Evolutionary conservation across 2,797 vertebrate genomes (phyloP).

Genomic region (Megalops cyprinoides): DNA sequence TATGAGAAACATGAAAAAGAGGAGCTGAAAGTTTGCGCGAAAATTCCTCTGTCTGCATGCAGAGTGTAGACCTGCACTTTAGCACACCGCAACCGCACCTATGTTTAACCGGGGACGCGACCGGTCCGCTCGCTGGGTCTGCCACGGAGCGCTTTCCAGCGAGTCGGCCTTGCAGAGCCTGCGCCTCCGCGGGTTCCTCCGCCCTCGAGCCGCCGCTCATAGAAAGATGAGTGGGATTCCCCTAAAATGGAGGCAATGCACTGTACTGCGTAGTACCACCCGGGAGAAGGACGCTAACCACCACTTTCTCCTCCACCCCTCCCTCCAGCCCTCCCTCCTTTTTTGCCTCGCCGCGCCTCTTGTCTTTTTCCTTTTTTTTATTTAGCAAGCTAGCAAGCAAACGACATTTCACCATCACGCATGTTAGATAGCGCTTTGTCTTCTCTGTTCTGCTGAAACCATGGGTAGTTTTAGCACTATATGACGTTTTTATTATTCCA

Average conservation of each 20-base stretch:
- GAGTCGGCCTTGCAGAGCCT: neutral
- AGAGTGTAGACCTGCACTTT: neutral
- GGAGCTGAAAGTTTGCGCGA: neutral
- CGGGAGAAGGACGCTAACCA: slow-evolving; percentile 48
- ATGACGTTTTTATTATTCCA: neutral
- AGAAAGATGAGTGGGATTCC: slow-evolving; percentile 46
- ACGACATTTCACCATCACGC: slow-evolving; percentile 15
- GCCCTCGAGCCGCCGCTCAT: slow-evolving; percentile 29
- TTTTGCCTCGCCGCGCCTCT: slow-evolving; percentile 28
- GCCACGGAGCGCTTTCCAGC: no score
- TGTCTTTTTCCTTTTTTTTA: slow-evolving; percentile 5
- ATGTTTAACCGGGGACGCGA: neutral
- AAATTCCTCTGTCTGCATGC: no score
- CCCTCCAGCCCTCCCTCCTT: slow-evolving; percentile 67
- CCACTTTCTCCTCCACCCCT: slow-evolving; percentile 55
- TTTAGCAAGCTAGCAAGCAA: slow-evolving; percentile 13
- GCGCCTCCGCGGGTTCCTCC: slow-evolving; percentile 25
- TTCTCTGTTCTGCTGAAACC: neutral
- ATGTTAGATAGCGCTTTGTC: slow-evolving; percentile 13
- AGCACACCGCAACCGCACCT: neutral
- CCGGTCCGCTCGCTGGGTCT: neutral
- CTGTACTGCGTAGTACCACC: slow-evolving; percentile 41
- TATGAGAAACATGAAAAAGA: no score
- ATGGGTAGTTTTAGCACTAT: neutral
- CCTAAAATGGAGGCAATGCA: slow-evolving; percentile 59